Conservation (phyloP, 1,140 invertebrate genomes). For the Bacillus rossius region DNA sequence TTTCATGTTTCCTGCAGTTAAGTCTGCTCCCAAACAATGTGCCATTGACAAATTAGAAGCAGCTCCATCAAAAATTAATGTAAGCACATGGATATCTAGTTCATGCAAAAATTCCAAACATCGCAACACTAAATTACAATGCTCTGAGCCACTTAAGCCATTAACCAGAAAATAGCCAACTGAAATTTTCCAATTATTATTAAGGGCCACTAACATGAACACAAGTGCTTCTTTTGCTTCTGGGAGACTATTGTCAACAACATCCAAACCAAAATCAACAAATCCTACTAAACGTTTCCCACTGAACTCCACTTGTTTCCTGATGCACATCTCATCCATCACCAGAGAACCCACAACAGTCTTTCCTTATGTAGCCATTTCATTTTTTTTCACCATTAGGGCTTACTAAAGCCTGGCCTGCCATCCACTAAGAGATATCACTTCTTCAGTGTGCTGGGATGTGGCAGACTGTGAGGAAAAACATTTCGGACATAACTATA, state of each 20-base stretch:
- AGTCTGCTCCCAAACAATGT: conserved; percentile 1
- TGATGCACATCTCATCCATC: conserved; percentile 28
- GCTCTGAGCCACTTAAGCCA: no score
- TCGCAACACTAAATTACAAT: no score
- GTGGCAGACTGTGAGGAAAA: neutral
- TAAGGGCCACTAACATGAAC: conserved; percentile 33
- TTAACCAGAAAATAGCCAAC: conserved; percentile 4
- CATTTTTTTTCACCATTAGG: neutral
- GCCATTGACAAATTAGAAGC: conserved; percentile 21
- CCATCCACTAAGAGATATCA: neutral
- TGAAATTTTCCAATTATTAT: conserved; percentile 30
- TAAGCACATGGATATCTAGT: no score
- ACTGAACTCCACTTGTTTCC: conserved; percentile 22
- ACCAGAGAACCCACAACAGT: conserved; percentile 6
- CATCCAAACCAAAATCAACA: conserved; percentile 19
- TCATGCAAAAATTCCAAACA: no score
- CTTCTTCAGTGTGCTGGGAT: neutral
- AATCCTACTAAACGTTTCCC: conserved; percentile 19
- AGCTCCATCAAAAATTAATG: conserved; percentile 26
- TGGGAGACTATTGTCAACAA: conserved; percentile 21
- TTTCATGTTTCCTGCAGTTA: neutral
- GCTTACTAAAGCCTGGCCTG: neutral
- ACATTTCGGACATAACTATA: neutral
- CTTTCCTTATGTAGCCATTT: neutral
- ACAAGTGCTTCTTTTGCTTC: conserved; percentile 35